Conservation (phyloP, 2,113 vertebrate genomes). For the Gnathonemus echidnorhynchus region DNA sequence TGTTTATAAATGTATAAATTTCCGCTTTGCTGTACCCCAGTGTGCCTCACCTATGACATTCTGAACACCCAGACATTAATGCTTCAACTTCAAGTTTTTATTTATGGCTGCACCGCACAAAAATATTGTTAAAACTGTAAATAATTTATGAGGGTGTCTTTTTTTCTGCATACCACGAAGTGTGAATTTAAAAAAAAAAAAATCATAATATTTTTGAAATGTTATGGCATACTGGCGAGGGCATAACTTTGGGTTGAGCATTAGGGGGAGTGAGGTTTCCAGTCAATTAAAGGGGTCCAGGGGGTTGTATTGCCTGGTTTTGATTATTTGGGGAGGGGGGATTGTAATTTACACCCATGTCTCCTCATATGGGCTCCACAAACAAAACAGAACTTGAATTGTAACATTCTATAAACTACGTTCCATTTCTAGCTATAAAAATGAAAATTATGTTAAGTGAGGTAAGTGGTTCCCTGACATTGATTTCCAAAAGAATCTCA, state of each 20-base stretch:
- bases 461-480: background rate
- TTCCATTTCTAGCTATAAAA: background rate
- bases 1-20: background rate
- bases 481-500: background rate
- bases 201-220: background rate
- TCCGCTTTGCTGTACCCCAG: background rate
- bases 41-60: background rate
- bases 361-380: background rate
- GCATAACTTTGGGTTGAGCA: too few relatives aligned
- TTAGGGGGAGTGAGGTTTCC: too few relatives aligned
- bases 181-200: background rate
- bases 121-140: background rate
- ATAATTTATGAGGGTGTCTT: background rate
- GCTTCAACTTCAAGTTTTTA: background rate
- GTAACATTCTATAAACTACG: background rate
- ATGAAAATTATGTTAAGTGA: background rate
- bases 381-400: background rate
- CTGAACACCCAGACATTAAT: background rate
- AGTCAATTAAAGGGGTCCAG: too few relatives aligned
- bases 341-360: background rate
- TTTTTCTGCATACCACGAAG: background rate
- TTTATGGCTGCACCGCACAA: background rate
- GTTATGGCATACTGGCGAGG: background rate
- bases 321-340: too few relatives aligned
- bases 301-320: too few relatives aligned